These are phyloP conservation scores for Drosophila affinis DNA, from an alignment of 2,888 invertebrate genomes.

Conservation along the genomic window DNA sequence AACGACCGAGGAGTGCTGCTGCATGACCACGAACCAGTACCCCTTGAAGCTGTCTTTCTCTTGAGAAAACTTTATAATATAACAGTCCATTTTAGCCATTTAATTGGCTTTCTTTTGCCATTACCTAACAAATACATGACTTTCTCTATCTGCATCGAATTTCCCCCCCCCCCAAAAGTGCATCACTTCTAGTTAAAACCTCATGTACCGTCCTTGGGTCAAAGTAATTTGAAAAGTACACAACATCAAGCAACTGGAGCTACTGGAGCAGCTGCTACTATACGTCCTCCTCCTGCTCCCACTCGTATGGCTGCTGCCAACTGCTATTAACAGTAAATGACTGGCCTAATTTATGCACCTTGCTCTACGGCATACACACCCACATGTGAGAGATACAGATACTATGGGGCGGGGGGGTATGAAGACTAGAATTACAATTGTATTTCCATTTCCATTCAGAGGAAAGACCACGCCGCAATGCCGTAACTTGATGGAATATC, in stretches of 20 bases:
- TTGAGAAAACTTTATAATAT: too few species aligned
- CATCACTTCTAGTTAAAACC: conserved; percentile 1
- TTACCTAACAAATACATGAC: not conserved
- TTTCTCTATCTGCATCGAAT: not conserved
- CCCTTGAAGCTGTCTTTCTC: too few species aligned
- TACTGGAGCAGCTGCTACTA: conserved; percentile 49
- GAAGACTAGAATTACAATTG: conserved; percentile 31
- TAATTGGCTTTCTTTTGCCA: too few species aligned
- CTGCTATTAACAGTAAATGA: conserved; percentile 75
- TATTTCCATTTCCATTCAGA: conserved; percentile 44
- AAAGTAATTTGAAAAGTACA: conserved; percentile 67
- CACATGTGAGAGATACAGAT: not conserved
- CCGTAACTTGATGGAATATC: conserved; percentile 76
- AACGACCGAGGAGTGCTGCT: too few species aligned
- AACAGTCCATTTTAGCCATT: too few species aligned
- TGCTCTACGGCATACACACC: conserved; percentile 40
- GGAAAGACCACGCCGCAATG: conserved; percentile 64
- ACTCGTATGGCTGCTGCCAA: conserved; percentile 18
- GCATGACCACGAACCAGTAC: too few species aligned
- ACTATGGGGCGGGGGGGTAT: not conserved
- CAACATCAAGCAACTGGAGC: conserved; percentile 42
- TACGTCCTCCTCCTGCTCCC: conserved; percentile 8
- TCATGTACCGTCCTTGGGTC: conserved; percentile 8
- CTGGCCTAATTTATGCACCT: conserved; percentile 72
- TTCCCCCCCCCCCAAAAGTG: not conserved